Base-by-base conservation (phyloP, 1,140 invertebrate genomes). In the Megalopta genalis region DNA sequence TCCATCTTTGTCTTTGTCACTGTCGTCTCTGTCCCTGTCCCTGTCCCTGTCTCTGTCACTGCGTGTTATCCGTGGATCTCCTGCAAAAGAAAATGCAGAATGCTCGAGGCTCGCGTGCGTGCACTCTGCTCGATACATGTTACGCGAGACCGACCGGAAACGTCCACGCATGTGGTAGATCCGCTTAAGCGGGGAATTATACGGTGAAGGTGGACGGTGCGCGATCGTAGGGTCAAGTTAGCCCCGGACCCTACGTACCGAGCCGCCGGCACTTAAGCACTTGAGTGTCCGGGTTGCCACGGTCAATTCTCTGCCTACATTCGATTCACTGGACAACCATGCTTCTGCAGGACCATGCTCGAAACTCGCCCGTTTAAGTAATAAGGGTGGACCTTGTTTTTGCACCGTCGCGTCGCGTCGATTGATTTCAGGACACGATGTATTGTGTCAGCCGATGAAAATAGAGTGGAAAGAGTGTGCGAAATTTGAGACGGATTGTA, bases 161-260 rank as follows among this genome's bases (percentile, higher is more conserved):
- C 67, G 54, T 57, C 57, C 23, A 49, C 54, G 60, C 32, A 39
- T 60, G 46, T 9, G 62, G 16, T 25, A 62, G 77, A 74, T 65
- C 63, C 52, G 77, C 71, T 79, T 79, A 79, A 62, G 37, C 63
- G 21, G 5, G 70, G 71, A 63, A 79, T 79, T 79, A 74, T 46
- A 42, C n/a, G 10, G 62, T 27, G 32, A 73, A 79, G 77, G 71
- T 79, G 49, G 64, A 79, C 52, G 23, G n/a, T 32, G 52, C 21
- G n/a, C 63, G 23, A 62, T 73, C 54, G 25, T 60, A 59, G 71
- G 71, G 70, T 79, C 70, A 52, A 74, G 62, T 79, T 18, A 42
- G 21, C 3, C 39, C 10, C 39, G 65, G 32, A 60, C 73, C 73
- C 73, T 60, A 49, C 39, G 25, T 9, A 27, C 64, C 6, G 27